A percentile compares a stretch with the other conserved stretches of the same genome.
Evolutionary conservation across 2,888 invertebrate species (phyloP).

Genomic region (Ophonus ardosiacus): DNA sequence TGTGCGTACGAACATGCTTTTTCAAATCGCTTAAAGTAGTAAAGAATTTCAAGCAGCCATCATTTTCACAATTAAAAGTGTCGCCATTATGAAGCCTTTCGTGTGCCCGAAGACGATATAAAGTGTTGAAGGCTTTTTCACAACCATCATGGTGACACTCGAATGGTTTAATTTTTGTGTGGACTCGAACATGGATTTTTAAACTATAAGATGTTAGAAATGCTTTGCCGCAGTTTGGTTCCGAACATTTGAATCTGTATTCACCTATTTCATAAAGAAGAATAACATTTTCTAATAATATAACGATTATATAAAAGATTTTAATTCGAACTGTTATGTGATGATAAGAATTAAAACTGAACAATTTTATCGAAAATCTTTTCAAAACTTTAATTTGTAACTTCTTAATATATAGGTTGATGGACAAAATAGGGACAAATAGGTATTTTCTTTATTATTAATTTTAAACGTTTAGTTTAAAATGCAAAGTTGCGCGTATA

Average conservation of each 20-base stretch:
- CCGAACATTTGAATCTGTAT: slow-evolving; percentile 94
- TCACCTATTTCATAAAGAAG: slow-evolving; percentile 82
- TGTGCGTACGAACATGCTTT: slow-evolving; percentile 95
- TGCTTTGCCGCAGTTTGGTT: slow-evolving; percentile 92
- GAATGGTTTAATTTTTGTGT: slow-evolving; percentile 95
- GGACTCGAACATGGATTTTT: slow-evolving; percentile 95
- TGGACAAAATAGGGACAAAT: too few relatives aligned
- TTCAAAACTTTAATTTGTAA: too few relatives aligned
- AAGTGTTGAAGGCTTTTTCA: slow-evolving; percentile 95
- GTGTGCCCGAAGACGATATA: slow-evolving; percentile 94
- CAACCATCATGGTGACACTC: slow-evolving; percentile 90
- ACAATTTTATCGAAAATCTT: too few relatives aligned
- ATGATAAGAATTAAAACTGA: too few relatives aligned
- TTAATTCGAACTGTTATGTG: background rate
- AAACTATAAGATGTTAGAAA: slow-evolving; percentile 96
- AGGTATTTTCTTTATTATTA: too few relatives aligned
- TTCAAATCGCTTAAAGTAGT: slow-evolving; percentile 96
- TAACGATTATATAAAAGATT: background rate
- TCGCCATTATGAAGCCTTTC: slow-evolving; percentile 95
- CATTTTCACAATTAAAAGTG: slow-evolving; percentile 93
- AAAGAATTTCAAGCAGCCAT: slow-evolving; percentile 92
- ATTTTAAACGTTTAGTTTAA: too few relatives aligned
- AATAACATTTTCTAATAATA: background rate
- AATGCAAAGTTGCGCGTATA: too few relatives aligned
- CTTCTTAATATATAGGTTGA: too few relatives aligned